Conservation (phyloP, 64 coral and sea anemone genomes). For the Acropora tenuis region DNA sequence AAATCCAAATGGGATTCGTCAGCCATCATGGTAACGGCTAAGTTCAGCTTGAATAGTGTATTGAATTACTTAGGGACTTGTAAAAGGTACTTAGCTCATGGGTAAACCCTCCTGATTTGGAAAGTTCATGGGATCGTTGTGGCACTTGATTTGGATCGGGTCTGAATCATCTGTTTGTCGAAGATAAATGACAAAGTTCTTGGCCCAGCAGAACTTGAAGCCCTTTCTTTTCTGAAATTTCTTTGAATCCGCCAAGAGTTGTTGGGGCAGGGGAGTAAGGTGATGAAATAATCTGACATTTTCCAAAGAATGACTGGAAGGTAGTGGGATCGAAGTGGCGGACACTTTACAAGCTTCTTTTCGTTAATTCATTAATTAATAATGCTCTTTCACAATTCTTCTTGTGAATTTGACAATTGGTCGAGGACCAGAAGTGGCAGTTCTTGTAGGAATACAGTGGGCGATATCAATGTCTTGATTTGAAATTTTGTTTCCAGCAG, state of each 20-base stretch:
- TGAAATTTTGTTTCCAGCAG: too few species aligned
- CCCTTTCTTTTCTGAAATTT: too few species aligned
- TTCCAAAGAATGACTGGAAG: not conserved
- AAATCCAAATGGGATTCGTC: too few species aligned
- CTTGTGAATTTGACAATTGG: too few species aligned
- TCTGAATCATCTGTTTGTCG: not conserved
- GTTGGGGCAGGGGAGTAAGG: too few species aligned
- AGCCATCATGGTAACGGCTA: too few species aligned
- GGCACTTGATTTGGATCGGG: conserved; percentile 7
- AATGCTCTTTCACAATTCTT: too few species aligned
- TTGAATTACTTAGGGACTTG: not conserved
- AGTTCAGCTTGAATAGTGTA: too few species aligned
- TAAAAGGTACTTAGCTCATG: not conserved
- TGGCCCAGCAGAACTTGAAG: not conserved
- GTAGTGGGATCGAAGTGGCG: not conserved
- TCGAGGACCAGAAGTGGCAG: not conserved
- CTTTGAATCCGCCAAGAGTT: too few species aligned
- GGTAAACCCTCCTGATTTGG: not conserved
- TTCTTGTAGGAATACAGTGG: not conserved
- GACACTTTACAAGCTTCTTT: conserved; percentile 10
- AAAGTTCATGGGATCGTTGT: not conserved
- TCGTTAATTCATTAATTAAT: conserved; percentile 1
- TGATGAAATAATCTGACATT: not conserved
- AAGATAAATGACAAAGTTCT: conserved; percentile 2
- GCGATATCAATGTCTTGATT: not conserved